Base-by-base conservation (phyloP, 2,888 invertebrate species). In the Lycophotia porphyrea region DNA sequence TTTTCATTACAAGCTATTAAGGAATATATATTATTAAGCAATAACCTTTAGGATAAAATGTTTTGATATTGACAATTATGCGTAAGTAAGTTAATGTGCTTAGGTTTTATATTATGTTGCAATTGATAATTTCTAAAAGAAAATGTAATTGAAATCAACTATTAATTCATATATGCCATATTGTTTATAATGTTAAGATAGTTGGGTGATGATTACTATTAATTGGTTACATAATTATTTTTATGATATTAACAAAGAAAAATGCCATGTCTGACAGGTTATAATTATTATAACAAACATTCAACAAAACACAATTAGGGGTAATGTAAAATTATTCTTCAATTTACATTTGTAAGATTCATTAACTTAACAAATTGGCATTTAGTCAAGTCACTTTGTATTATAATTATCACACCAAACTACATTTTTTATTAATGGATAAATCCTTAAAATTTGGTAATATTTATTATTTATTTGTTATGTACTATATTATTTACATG, bases 401-500 rank as follows among this genome's bases (percentile, higher is more conserved):
- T 93, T 85, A 93, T 94, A 93, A 93, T 92, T 93, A 92, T 94
- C 93, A 95, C 95, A 95, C 94, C 94, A 94, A 94, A 94, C 93
- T 93, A 93, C 94, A 94, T 93, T 95, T 93, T 78, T 95, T 93
- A 93, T 92, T 93, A 92, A 94, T 93, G 93, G 92, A 94, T 94
- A 93, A 94, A 94, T 94, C 94, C 93, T 89, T 93, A 92, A 93
- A 94, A 94, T 93, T 95, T 94, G 94, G 95, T 95, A 94, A 94
- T 96, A 95, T 96, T 96, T 96, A 96, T 96, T 96, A 95, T 96
- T 96, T 96, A 94, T 96, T 96, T 95, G 95, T 95, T 96, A 94
- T 96, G 95, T 96, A 95, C 95, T 94, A 95, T 96, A 96, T 96
- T 95, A 95, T 95, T 96, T 96, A 95, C 96, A 95, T 96, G 96